phyloP scores from a whole-genome alignment of 2,888 invertebrate species.

The Aporophyla lueneburgensis region DNA sequence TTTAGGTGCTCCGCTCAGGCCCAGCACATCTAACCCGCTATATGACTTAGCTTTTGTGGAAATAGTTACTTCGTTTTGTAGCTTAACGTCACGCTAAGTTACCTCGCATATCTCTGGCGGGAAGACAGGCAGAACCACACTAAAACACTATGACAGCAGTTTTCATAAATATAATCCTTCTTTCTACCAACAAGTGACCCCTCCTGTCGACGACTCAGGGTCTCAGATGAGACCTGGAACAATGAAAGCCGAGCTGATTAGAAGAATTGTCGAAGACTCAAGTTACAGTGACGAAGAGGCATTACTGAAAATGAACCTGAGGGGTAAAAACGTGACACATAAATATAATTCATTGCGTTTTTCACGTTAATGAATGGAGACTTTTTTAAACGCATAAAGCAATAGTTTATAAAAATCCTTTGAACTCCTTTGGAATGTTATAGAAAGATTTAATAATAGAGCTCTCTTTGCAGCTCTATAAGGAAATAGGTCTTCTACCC shows the following conservation, averaged over 20 bases:
- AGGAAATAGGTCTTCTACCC: too few relatives aligned
- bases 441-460: too few relatives aligned
- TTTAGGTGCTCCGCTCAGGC: too few relatives aligned
- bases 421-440: too few relatives aligned
- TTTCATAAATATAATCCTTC: not conserved
- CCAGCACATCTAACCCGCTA: not conserved
- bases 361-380: not conserved
- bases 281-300: slow-evolving; percentile 3
- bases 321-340: not conserved
- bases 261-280: not conserved
- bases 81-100: not conserved
- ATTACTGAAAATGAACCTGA: not conserved
- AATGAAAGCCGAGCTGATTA: not conserved
- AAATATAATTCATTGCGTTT: not conserved
- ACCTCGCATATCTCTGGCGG: not conserved
- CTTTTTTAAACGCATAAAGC: not conserved
- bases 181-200: not conserved
- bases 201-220: not conserved
- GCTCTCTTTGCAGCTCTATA: too few relatives aligned
- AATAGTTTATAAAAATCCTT: not conserved
- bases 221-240: too few relatives aligned
- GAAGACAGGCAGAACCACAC: not conserved
- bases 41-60: not conserved
- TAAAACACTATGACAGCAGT: too few relatives aligned
- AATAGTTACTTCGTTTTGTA: not conserved